Evolutionary conservation across 2,888 invertebrate species (phyloP), one percentile per base, ranked within the genome.

Genomic region (Merodon equestris): DNA sequence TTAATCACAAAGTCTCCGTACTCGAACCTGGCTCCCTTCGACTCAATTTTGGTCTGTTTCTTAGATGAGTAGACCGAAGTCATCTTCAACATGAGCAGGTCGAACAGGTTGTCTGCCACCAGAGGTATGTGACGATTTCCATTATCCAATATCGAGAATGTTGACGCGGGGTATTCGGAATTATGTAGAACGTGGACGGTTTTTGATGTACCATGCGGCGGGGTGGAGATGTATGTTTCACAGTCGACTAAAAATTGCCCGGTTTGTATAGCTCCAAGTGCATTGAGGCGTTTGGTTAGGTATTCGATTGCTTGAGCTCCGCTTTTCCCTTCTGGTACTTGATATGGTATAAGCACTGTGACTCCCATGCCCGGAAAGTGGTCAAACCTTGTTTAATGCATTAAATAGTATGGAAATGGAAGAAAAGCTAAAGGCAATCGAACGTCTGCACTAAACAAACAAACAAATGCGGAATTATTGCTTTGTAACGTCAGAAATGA

Each of bases 171-270:
- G 86, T 97, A 96, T 86, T 98, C 98, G 0, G 96, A 97, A 88
- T 98, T 96, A 89, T 98, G 97, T 9, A 98, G 91, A n/a, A 98
- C 94, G 88, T 97, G 96, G 0, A 97, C 94, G 0, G 95, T 94
- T 84, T 95, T 93, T 73, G 94, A 93, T 51, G 93, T 92, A 3
- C 94, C 95, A 73, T 86, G 87, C 4, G 85, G 85, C 1, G 94
- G 93, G 48, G 93, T 92, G 0, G 96, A 95, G 44, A 93, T 93
- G 86, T 95, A 97, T 0, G 97, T 97, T 88, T 98, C 98, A 85
- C 98, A 98, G 86, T 98, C 98, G 0, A 98, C 97, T 56, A 96
- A 89, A 88, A 97, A 98, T 84, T 95, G 96, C 0, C 98, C 98
- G 71, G 94, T 93, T 85, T 95, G 96, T 0, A 92, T 90, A 0